Base-by-base conservation (phyloP, 2,888 invertebrate species). In the Bugula neritina region DNA sequence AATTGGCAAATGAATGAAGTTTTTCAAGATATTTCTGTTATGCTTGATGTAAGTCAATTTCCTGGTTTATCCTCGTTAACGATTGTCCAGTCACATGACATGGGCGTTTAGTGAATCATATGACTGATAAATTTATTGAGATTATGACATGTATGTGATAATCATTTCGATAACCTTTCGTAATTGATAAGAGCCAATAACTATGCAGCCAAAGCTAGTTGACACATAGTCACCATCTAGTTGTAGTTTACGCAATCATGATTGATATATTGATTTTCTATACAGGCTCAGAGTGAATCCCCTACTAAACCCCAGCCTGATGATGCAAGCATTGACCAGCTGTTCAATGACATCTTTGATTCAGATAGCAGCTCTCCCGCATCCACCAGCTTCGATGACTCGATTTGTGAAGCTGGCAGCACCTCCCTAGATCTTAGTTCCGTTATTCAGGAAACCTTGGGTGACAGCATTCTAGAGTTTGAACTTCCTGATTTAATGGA, bases 1-100 rank as follows among this genome's bases (percentile, higher is more conserved):
- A 63, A 63, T 63, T 63, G 63, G 63, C 63, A 63, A 31, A 63
- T 63, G 63, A 63, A 63, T 31, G 63, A 63, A 63, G 63, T 63
- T 29, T 63, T 63, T 63, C 63, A 63, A 63, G 63, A 63, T n/a
- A 29, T 63, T 13, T 63, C 63, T 63, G 10, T 31, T 10, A 34
- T 63, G 3, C n/a, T 57, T 57, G 25, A 57, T 57, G 57, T 57
- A 57, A 5, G 57, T 57, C n/a, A n/a, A n/a, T n/a, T 17, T 52
- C 52, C 52, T 52, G 17, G 10, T 52, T 52, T 52, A 10, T 17
- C 10, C 21, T 52, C 10, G 52, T 21, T 52, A 52, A 10, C 52
- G 52, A 52, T n/a, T n/a, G n/a, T n/a, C n/a, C n/a, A n/a, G n/a
- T n/a, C n/a, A n/a, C n/a, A n/a, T n/a, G n/a, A n/a, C n/a, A n/a